A percentile compares a stretch with the other conserved stretches of the same genome.
Evolutionary conservation across 1,140 invertebrate species (phyloP).

Genomic region (Episyrphus balteatus): DNA sequence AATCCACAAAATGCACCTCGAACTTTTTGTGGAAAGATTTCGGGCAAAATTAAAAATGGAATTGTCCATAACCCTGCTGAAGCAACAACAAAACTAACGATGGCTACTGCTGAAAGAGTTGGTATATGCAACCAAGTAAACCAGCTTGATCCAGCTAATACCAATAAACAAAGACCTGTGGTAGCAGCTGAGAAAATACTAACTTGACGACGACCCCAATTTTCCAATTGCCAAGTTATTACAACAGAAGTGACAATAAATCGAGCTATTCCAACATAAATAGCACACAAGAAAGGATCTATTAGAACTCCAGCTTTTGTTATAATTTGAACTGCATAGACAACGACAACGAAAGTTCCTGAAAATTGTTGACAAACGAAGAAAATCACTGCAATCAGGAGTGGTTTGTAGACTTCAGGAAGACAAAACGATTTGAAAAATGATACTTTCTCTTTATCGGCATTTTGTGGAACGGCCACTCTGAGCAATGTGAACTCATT

Average conservation of each 20-base stretch:
- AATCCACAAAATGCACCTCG: conserved; percentile 56
- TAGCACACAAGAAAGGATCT: conserved; percentile 45
- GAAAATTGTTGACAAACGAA: conserved; percentile 71
- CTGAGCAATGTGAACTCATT: conserved; percentile 23
- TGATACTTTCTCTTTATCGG: conserved; percentile 27
- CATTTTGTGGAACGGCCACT: conserved; percentile 15
- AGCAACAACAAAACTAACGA: conserved; percentile 47
- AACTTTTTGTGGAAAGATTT: conserved; percentile 56
- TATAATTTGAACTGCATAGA: conserved; percentile 59
- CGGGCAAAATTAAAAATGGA: conserved; percentile 66
- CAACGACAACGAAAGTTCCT: conserved; percentile 64
- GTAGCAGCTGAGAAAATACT: conserved; percentile 48
- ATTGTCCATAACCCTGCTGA: conserved; percentile 51
- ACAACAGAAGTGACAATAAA: conserved; percentile 42
- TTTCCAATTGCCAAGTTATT: conserved; percentile 41
- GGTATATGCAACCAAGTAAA: conserved; percentile 15
- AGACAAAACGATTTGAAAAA: conserved; percentile 21
- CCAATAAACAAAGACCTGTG: conserved; percentile 48
- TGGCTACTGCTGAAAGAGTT: conserved; percentile 38
- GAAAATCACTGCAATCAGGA: conserved; percentile 51
- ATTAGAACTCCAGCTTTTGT: conserved; percentile 43
- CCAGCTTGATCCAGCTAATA: conserved; percentile 36
- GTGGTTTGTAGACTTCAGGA: conserved; percentile 48
- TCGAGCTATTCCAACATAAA: conserved; percentile 46
- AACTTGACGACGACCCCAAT: conserved; percentile 44